These are phyloP conservation scores for Mustela erminea DNA, from an alignment of 2,797 vertebrate genomes.

Conservation along the genomic window DNA sequence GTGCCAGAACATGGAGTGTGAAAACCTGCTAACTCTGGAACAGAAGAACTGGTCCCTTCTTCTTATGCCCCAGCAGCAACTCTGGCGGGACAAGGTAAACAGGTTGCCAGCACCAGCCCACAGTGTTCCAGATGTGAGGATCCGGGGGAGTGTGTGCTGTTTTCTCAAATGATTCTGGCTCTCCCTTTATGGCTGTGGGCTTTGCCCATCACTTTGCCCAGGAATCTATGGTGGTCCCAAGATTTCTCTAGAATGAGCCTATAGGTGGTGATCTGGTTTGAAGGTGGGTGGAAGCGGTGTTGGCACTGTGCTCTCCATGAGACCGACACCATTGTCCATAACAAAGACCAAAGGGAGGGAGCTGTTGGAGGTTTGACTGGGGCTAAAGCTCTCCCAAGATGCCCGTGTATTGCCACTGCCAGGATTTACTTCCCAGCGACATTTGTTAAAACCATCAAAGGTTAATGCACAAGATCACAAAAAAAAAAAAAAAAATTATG, in stretches of 20 bases:
- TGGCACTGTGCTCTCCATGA: background rate
- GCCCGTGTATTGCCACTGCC: background rate
- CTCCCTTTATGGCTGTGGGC: background rate
- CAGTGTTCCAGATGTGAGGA: background rate
- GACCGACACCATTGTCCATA: background rate
- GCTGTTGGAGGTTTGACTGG: background rate
- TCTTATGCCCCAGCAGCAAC: background rate
- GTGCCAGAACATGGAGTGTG: background rate
- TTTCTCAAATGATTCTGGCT: background rate
- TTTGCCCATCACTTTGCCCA: background rate
- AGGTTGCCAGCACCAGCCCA: no score
- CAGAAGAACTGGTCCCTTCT: background rate
- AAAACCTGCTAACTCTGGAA: background rate
- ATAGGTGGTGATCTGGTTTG: background rate
- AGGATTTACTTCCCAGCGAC: background rate
- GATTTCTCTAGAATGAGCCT: background rate
- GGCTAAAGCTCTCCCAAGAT: background rate
- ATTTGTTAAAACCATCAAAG: background rate
- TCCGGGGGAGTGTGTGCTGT: fast-evolving
- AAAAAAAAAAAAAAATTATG: background rate
- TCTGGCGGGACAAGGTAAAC: background rate
- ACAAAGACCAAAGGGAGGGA: background rate
- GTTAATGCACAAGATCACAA: background rate
- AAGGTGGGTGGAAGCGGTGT: background rate
- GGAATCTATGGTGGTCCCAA: background rate